Percentiles rank a stretch among this genome's conserved stretches.
Evolutionary conservation across 2,113 vertebrate genomes (phyloP).

Genomic region (Hyla sarda): DNA sequence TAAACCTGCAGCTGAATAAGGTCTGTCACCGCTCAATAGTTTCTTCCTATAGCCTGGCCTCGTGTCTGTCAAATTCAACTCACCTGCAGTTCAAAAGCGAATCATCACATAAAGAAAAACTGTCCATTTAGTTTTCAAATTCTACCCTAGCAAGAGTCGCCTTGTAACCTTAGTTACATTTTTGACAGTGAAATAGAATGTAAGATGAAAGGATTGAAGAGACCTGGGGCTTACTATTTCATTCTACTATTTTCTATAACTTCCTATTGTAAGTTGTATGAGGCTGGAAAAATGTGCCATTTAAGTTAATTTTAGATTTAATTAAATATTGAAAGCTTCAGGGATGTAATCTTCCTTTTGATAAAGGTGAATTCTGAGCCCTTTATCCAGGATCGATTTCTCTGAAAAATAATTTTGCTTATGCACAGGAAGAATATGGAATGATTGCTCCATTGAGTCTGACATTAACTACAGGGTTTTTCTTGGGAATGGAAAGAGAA

Average conservation of each 20-base stretch:
- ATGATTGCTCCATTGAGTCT: slow-evolving; percentile 49
- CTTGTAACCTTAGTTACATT: slow-evolving; percentile 36
- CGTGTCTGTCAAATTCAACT: not conserved
- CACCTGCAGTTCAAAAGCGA: not conserved
- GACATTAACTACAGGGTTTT: slow-evolving; percentile 56
- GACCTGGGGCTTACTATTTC: not conserved
- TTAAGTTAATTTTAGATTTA: slow-evolving; percentile 49
- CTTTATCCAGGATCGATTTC: slow-evolving; percentile 47
- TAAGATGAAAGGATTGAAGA: slow-evolving; percentile 30
- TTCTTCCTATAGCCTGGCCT: not conserved
- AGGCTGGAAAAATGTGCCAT: slow-evolving; percentile 32
- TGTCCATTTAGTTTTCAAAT: slow-evolving; percentile 36
- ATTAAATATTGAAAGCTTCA: slow-evolving; percentile 54
- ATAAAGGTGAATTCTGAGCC: slow-evolving; percentile 43
- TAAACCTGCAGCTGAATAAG: not conserved
- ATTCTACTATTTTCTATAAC: slow-evolving; percentile 38
- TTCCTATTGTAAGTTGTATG: slow-evolving; percentile 34
- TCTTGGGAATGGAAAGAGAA: not conserved
- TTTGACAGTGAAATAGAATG: slow-evolving; percentile 24
- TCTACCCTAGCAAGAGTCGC: not conserved
- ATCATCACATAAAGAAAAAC: not conserved
- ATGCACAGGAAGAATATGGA: slow-evolving; percentile 51
- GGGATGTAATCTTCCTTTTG: slow-evolving; percentile 30
- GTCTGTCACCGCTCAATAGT: not conserved
- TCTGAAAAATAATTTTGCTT: slow-evolving; percentile 47